phyloP scores from a whole-genome alignment of 2,888 invertebrate genomes.

The Noctuana brunneofusca region DNA sequence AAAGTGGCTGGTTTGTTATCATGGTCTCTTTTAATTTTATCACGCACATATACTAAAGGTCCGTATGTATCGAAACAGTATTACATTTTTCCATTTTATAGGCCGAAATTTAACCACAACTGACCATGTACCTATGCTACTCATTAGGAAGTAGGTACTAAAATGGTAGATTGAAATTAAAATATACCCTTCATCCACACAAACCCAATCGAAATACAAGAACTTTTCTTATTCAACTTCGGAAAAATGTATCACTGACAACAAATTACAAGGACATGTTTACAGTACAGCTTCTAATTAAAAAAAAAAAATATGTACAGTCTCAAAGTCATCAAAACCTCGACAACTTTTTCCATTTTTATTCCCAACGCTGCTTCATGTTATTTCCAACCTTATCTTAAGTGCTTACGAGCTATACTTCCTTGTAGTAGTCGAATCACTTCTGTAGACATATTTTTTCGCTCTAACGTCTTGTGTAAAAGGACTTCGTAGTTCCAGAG shows the following conservation, averaged over 20 bases:
- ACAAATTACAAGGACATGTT: slow-evolving; percentile 12
- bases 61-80: no score
- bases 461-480: slow-evolving; percentile 35
- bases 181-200: not conserved
- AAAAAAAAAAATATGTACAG: slow-evolving; percentile 26
- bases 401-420: not conserved
- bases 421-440: slow-evolving; percentile 9
- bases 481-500: slow-evolving; percentile 31
- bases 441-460: slow-evolving; percentile 28
- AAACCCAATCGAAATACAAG: not conserved
- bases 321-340: slow-evolving; percentile 31
- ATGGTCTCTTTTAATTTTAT: no score
- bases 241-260: not conserved
- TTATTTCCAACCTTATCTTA: slow-evolving; percentile 12
- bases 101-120: no score
- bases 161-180: no score
- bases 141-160: no score
- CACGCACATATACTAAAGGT: no score
- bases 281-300: slow-evolving; percentile 19
- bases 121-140: no score
- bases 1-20: no score
- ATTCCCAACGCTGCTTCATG: not conserved
- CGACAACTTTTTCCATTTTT: slow-evolving; percentile 34
- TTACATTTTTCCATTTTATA: no score
- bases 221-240: not conserved